phyloP scores from a whole-genome alignment of 2,797 vertebrate genomes.

The Falco rusticolus region DNA sequence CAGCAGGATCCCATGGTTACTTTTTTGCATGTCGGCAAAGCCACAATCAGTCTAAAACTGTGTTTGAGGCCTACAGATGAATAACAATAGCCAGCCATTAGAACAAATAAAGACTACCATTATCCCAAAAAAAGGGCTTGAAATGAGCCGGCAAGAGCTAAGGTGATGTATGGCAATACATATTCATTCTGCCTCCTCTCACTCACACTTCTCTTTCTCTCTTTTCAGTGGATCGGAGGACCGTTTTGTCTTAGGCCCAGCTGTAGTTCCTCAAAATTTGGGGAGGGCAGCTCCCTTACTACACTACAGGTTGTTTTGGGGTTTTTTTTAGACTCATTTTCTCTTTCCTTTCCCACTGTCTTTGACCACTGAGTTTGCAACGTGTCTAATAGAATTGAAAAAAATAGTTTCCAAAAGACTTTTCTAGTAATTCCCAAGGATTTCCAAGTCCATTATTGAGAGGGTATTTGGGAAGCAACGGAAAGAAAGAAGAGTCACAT shows the following conservation, averaged over 20 bases:
- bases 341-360: background rate
- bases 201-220: background rate
- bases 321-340: background rate
- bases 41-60: background rate
- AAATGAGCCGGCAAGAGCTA: background rate
- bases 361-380: background rate
- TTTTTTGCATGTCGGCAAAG: background rate
- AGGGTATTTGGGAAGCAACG: background rate
- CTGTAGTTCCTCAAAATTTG: background rate
- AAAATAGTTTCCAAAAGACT: background rate
- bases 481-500: background rate
- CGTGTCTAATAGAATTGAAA: background rate
- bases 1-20: background rate
- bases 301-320: background rate
- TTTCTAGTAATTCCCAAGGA: constrained; percentile 24
- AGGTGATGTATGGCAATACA: background rate
- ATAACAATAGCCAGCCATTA: background rate
- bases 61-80: background rate
- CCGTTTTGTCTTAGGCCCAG: background rate
- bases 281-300: background rate
- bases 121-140: background rate
- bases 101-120: background rate
- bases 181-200: background rate
- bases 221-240: background rate
- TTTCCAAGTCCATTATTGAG: constrained; percentile 23